Evolutionary conservation across 2,888 invertebrate species (phyloP).

Genomic region (Pediacus dermestoides): DNA sequence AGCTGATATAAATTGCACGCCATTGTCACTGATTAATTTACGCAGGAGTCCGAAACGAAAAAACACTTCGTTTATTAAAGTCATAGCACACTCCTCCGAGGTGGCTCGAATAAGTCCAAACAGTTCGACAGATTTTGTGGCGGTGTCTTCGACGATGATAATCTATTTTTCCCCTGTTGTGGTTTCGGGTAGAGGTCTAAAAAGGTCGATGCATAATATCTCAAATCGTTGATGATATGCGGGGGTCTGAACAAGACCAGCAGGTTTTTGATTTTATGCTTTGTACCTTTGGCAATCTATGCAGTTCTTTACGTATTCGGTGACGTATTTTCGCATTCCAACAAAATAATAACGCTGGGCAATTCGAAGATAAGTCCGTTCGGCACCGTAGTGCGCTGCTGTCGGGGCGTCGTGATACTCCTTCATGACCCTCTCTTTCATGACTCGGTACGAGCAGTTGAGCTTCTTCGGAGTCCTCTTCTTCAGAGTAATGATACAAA

Average conservation of each 20-base stretch:
- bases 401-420: slow-evolving; percentile 22
- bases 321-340: slow-evolving; percentile 19
- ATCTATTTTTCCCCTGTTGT: slow-evolving; percentile 6
- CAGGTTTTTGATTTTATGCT: slow-evolving; percentile 11
- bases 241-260: slow-evolving; percentile 16
- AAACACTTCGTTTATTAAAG: slow-evolving; percentile 30
- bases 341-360: slow-evolving; percentile 20
- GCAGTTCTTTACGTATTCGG: slow-evolving; percentile 9
- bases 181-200: slow-evolving; percentile 23
- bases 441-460: slow-evolving; percentile 23
- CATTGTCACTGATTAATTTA: slow-evolving; percentile 38
- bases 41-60: slow-evolving; percentile 38
- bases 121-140: no score
- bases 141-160: no score
- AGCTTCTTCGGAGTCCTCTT: slow-evolving; percentile 22
- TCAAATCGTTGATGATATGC: slow-evolving; percentile 15
- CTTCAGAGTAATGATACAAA: slow-evolving; percentile 21
- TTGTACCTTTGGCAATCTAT: slow-evolving; percentile 15
- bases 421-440: slow-evolving; percentile 8
- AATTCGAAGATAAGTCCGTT: slow-evolving; percentile 18
- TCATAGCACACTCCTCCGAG: slow-evolving; percentile 26
- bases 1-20: slow-evolving; percentile 33
- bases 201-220: slow-evolving; percentile 21
- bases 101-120: no score
- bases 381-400: slow-evolving; percentile 29